phyloP scores from a whole-genome alignment of 2,888 invertebrate species.

The Palloptera scutellata region DNA sequence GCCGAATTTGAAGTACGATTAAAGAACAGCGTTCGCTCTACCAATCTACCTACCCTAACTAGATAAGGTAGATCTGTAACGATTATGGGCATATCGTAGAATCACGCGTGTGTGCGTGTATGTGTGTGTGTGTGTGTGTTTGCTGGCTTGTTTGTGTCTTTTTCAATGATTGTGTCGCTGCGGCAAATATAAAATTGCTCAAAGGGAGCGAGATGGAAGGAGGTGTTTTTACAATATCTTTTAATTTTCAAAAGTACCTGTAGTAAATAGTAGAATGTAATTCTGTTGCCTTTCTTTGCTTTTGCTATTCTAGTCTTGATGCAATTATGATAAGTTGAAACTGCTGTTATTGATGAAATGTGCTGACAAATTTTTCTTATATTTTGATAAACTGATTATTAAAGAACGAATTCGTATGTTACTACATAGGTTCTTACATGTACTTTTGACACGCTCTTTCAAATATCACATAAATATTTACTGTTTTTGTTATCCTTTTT shows the following conservation, averaged over 20 bases:
- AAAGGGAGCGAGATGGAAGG: conserved; percentile 4
- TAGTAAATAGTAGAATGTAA: too few relatives aligned
- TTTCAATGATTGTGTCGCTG: not conserved
- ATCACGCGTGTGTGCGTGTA: too few relatives aligned
- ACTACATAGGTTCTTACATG: conserved; percentile 26
- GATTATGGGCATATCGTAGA: too few relatives aligned
- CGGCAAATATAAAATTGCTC: conserved; percentile 12
- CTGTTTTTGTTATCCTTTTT: conserved; percentile 16
- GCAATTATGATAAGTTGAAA: conserved; percentile 53
- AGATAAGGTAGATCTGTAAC: too few relatives aligned
- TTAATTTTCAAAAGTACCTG: too few relatives aligned
- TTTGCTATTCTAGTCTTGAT: conserved; percentile 29
- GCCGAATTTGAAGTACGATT: too few relatives aligned
- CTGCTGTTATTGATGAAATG: conserved; percentile 34
- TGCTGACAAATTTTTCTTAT: conserved; percentile 57
- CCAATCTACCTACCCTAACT: too few relatives aligned
- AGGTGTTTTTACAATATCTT: too few relatives aligned
- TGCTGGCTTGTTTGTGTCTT: too few relatives aligned
- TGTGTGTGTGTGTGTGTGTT: too few relatives aligned
- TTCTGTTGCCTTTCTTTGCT: conserved; percentile 28
- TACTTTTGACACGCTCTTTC: conserved; percentile 27
- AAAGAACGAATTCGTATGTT: conserved; percentile 16
- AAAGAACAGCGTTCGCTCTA: too few relatives aligned
- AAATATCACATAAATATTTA: conserved; percentile 1
- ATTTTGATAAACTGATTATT: conserved; percentile 14